Evolutionary conservation across 2,113 vertebrate genomes (phyloP).

Genomic region (Aleadryas rufinucha): DNA sequence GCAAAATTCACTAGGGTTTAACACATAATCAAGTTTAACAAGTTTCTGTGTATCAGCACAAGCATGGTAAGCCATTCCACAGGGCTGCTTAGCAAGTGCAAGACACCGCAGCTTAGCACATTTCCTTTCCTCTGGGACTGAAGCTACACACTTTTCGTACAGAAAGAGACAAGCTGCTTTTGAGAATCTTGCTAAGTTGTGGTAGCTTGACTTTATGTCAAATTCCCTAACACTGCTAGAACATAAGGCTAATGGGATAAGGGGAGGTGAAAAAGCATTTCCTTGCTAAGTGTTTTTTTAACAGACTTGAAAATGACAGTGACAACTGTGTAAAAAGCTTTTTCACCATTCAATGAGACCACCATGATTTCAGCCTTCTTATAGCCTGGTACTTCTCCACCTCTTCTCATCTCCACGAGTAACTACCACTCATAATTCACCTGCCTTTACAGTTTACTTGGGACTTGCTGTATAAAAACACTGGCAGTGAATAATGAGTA

Average conservation of each 20-base stretch:
- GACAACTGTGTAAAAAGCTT: background rate
- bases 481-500: background rate
- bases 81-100: background rate
- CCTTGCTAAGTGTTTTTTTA: background rate
- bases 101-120: background rate
- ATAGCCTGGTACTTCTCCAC: background rate
- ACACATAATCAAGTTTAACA: background rate
- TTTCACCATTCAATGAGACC: background rate
- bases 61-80: background rate
- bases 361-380: background rate
- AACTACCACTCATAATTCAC: background rate
- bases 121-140: background rate
- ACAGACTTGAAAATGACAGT: background rate
- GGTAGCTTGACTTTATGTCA: background rate
- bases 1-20: background rate
- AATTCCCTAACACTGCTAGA: background rate
- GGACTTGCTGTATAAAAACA: background rate
- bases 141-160: background rate
- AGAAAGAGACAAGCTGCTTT: background rate
- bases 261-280: background rate
- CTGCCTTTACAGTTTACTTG: background rate
- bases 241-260: background rate
- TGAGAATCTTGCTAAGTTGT: background rate
- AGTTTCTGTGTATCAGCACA: background rate
- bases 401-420: background rate